Evolutionary conservation across 2,888 invertebrate genomes (phyloP), one percentile per base, ranked within the genome.

Genomic region (Lasioglossum oenotherae): DNA sequence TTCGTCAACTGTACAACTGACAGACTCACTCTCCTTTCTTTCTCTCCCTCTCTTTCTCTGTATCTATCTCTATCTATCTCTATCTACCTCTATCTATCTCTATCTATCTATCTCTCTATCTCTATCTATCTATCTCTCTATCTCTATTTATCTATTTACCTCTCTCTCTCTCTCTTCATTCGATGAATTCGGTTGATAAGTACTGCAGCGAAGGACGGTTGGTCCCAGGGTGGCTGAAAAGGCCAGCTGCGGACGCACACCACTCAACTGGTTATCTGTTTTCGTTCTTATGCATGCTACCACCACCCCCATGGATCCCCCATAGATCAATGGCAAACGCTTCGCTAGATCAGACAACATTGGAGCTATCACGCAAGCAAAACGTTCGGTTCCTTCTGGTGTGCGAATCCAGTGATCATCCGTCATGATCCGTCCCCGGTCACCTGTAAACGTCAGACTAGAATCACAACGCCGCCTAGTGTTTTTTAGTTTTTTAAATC

Each of bases 231-330:
- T 89, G 89, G 87, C 85, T 91, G 88, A 85, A 88, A 93, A 89
- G 64, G 90, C 91, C 89, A 89, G 89, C 91, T 91, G 88, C 91
- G 92, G 92, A 88, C 92, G 84, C 92, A 85, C 92, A 91, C 90
- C 89, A 92, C 90, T 93, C 92, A 90, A 92, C 91, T 93, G 91
- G 92, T 93, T 93, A 88, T 93, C 86, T 89, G 80, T 91, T 92
- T 92, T 86, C 87, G 88, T 92, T 92, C 87, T 89, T 91, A 86
- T 84, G 93, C 93, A 94, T 93, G 92, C 78, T 35, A 38, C 74
- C 88, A 31, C 69, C 78, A 64, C 74, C 75, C 72, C 46, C 53
- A 80, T 53, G 46, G 71, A 19, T 35, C 74, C 82, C 16, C 53
- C n/a, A 71, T 85, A 85, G 82, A 74, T 67, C 77, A 41, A n/a